These are phyloP conservation scores for Lophius piscatorius DNA, from an alignment of 2,113 vertebrate species.

Conservation along the genomic window DNA sequence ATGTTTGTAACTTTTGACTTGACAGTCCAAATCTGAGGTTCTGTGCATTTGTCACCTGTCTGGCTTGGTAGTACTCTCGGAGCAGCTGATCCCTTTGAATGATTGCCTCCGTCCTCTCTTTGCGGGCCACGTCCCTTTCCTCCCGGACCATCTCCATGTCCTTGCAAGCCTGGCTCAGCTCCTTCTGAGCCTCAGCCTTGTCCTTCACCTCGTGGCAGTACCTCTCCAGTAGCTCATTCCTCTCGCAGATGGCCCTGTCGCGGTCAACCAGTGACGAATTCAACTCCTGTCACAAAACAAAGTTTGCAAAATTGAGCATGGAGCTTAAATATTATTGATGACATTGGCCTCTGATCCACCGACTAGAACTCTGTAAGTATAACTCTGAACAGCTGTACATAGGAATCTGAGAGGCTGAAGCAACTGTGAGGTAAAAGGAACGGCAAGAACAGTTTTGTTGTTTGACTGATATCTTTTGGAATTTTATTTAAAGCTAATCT, in stretches of 20 bases:
- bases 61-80: constrained; percentile 88
- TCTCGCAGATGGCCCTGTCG: constrained; percentile 88
- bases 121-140: constrained; percentile 88
- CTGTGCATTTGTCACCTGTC: constrained; percentile 80
- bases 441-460: background rate
- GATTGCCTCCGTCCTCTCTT: constrained; percentile 89
- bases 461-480: background rate
- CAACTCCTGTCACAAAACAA: constrained; percentile 77
- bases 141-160: constrained; percentile 89
- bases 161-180: constrained; percentile 91
- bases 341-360: constrained; percentile 31
- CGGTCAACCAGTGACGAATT: constrained; percentile 89
- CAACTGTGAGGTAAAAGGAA: constrained; percentile 13
- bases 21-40: background rate
- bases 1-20: constrained; percentile 29
- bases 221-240: constrained; percentile 92
- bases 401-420: too few relatives aligned
- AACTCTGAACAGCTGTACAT: too few relatives aligned
- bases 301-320: background rate
- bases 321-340: constrained; percentile 30
- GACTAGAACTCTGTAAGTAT: too few relatives aligned
- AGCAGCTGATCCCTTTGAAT: constrained; percentile 90
- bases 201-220: constrained; percentile 91
- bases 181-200: constrained; percentile 90
- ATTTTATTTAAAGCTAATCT: too few relatives aligned